Evolutionary conservation across 2,113 vertebrate genomes (phyloP).

Genomic region (Larimichthys crocea): DNA sequence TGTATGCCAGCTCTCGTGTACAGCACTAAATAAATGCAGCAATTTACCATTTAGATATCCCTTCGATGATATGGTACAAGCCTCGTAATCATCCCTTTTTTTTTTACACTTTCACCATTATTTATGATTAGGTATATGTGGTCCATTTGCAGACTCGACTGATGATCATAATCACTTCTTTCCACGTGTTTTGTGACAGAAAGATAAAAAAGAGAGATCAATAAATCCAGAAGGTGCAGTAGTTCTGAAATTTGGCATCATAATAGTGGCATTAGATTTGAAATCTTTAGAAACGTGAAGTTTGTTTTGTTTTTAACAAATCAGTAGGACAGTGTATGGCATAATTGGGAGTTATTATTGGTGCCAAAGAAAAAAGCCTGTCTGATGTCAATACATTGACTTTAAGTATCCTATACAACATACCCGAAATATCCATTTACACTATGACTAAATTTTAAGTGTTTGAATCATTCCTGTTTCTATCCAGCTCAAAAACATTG

Average conservation of each 20-base stretch:
- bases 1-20: no score
- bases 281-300: no score
- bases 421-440: no score
- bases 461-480: no score
- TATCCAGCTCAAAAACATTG: neutral
- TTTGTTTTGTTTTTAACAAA: no score
- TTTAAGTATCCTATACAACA: no score
- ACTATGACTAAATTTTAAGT: no score
- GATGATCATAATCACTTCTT: neutral
- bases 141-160: neutral
- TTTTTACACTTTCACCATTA: neutral
- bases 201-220: neutral
- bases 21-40: neutral
- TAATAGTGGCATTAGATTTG: neutral
- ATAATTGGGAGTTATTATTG: neutral
- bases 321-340: no score
- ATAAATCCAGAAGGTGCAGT: neutral
- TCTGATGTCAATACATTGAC: no score
- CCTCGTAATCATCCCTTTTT: neutral
- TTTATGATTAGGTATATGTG: neutral
- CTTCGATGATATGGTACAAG: neutral
- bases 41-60: neutral
- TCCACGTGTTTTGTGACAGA: neutral
- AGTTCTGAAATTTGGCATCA: neutral
- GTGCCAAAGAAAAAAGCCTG: no score